These are phyloP conservation scores for Echinarachnius parma DNA, from an alignment of 53 echinoderm and acorn worm species.

Conservation along the genomic window DNA sequence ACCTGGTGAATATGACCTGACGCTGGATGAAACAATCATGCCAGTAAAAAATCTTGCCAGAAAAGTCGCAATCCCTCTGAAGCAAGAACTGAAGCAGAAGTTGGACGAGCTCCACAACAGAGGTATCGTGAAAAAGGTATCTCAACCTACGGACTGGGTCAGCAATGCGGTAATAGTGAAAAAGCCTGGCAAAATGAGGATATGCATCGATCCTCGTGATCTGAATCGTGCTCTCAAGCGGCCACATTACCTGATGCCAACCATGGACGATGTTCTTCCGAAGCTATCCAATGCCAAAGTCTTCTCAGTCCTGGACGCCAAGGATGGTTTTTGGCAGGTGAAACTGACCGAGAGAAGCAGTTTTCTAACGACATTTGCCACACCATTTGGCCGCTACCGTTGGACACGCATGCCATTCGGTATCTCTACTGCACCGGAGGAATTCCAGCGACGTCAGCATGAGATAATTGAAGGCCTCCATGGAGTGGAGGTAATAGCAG, in stretches of 20 bases:
- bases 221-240: too few species aligned
- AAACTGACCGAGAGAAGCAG: slow-evolving; percentile 31
- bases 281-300: slow-evolving; percentile 20
- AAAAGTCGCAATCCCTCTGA: too few species aligned
- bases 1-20: too few species aligned
- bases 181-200: slow-evolving; percentile 44
- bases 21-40: too few species aligned
- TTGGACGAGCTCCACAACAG: too few species aligned
- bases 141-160: too few species aligned
- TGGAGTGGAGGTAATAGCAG: slow-evolving; percentile 44
- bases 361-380: slow-evolving; percentile 48
- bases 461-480: slow-evolving; percentile 45
- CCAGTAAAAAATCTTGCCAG: too few species aligned
- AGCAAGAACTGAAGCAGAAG: too few species aligned
- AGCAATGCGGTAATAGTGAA: slow-evolving; percentile 13
- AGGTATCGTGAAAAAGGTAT: too few species aligned
- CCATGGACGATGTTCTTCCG: slow-evolving; percentile 36
- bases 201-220: slow-evolving; percentile 50
- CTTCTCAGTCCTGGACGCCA: slow-evolving; percentile 46
- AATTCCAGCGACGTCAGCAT: slow-evolving; percentile 53
- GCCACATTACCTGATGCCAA: too few species aligned
- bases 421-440: slow-evolving; percentile 47
- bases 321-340: slow-evolving; percentile 53
- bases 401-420: slow-evolving; percentile 46
- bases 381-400: slow-evolving; percentile 48